Base-by-base conservation (phyloP, 2,113 vertebrate genomes). In the Dipodomys merriami region DNA sequence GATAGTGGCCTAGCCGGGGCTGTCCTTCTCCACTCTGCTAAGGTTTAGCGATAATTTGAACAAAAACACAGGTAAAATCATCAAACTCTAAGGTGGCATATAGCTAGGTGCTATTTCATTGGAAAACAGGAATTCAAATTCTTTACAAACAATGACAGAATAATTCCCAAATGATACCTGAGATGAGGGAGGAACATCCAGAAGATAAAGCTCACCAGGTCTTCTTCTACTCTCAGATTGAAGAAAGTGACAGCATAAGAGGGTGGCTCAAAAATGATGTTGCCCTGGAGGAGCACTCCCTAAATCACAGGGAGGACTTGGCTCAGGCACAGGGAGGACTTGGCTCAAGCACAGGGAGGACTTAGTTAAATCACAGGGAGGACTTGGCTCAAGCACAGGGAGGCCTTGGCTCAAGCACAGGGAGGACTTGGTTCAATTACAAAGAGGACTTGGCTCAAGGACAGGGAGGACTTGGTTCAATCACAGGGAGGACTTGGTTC, bases 11-110 rank as follows among this genome's bases (percentile, higher is more conserved):
- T 13, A 53, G 9, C 8, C 49, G 1, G 49, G 49, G 49, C 49
- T 53, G 49, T 53, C 49, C 49, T 53, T 13, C 53, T 57, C 33
- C 60, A 16, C 76, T 79, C 49, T 92, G 22, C 18, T 91, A 18
- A 39, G 80, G 35, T 91, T 90, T 73, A 79, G 60, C 84, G 72
- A 30, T 33, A 30, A 92, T 72, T 22, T 91, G 27, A 91, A 68
- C n/a, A 20, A 92, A 49, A 27, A 64, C 18, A 93, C 7, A 49
- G 11, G 2, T 5, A 80, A 53, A 18, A 12, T 89, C 72, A 72
- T 46, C 1, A 83, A 53, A 81, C 8, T 78, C 44, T 76, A 83
- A 81, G 46, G 9, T 57, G 3, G 60, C n/a, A 33, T 65, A 91
- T 73, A 71, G 6, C 57, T 85, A 4, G 10, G 46, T 39, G 10